Percentiles rank a stretch among this genome's conserved stretches.
Evolutionary conservation across 2,797 vertebrate species (phyloP).

Genomic region (Macroramphosus scolopax): DNA sequence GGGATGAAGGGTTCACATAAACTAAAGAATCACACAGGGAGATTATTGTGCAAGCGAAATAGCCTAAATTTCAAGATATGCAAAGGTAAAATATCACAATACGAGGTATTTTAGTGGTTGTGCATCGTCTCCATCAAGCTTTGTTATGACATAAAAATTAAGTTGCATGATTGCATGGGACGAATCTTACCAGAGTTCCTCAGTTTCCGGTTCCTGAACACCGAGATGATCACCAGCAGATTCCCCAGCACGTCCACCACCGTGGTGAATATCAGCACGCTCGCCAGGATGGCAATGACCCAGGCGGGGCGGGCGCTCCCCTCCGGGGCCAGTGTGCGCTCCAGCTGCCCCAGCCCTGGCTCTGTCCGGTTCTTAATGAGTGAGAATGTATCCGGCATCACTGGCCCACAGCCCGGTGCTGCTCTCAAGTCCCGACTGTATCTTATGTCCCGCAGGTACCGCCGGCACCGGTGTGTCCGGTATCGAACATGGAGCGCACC

Average conservation of each 20-base stretch:
- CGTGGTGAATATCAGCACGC: constrained; percentile 84
- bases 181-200: constrained; percentile 80
- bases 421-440: constrained; percentile 26
- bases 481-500: constrained; percentile 54
- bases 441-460: constrained; percentile 49
- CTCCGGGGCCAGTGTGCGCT: constrained; percentile 70
- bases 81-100: too few species aligned
- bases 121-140: too few species aligned
- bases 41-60: too few species aligned
- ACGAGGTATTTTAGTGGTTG: too few species aligned
- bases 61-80: neutral
- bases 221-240: constrained; percentile 83
- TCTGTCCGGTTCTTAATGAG: constrained; percentile 72
- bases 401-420: constrained; percentile 45
- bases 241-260: constrained; percentile 85
- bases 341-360: constrained; percentile 65
- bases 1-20: too few species aligned
- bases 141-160: neutral
- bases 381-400: constrained; percentile 79
- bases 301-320: constrained; percentile 73
- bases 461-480: constrained; percentile 17
- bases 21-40: too few species aligned
- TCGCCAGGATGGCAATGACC: constrained; percentile 79
- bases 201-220: constrained; percentile 85
- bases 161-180: neutral